Evolutionary conservation across 1,140 invertebrate species (phyloP), one percentile per base, ranked within the genome.

Genomic region (Epicauta chinensis): DNA sequence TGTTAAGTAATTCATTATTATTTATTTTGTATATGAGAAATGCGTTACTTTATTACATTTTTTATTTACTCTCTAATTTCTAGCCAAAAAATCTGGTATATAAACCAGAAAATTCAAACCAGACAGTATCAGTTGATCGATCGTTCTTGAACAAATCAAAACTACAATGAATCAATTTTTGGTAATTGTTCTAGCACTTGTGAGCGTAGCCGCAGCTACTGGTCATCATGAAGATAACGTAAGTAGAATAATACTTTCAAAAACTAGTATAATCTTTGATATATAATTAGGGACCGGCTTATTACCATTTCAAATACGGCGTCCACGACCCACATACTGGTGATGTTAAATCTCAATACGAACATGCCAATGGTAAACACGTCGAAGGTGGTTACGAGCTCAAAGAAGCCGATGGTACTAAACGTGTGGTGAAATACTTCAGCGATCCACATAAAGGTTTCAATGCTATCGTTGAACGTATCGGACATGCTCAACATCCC

Each of bases 341-440:
- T 13, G 59, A 61, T 45, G 41, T 29, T 12, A 61, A 61, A 40
- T 30, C 17, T 10, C 58, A 60, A 35, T 34, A 53, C 2, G 58
- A 60, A 48, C 40, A 43, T 9, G 37, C 49, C 13, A 13, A 55
- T 17, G 59, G 59, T 7, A 53, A 61, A 16, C 16, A 47, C 12
- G 45, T 47, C 16, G 17, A 16, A 2, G 45, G 45, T n/a, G 30
- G n/a, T 9, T 60, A 60, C 45, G 35, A 49, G 11, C 66, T 76
- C 36, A 68, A 75, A 7, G 74, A 76, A 54, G 70, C 75, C 29
- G 75, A 77, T 56, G 75, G 75, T 55, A 72, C 71, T 50, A 66
- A 74, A 38, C 70, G 75, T 53, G 75, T 73, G 34, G 74, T 77
- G 32, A 65, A 73, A 57, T 77, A 77, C 62, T 71, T 73, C 17